Percentiles rank a stretch among this genome's conserved stretches.
Conservation (phyloP, 2,113 vertebrate species). For the Corythoichthys intestinalis region DNA sequence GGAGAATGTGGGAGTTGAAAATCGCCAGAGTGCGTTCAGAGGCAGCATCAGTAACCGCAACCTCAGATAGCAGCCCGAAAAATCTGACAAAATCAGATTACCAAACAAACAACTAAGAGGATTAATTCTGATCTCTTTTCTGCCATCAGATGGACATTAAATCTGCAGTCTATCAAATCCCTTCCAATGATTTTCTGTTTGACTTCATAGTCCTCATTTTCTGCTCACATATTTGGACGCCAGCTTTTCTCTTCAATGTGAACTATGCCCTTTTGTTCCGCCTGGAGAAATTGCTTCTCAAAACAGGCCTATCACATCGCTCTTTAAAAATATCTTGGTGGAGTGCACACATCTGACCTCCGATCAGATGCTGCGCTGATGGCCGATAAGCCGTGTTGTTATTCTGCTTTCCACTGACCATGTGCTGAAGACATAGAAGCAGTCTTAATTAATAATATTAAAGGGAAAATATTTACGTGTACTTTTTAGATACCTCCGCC, state of each 20-base stretch:
- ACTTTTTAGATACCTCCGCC: no score
- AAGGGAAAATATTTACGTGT: not conserved
- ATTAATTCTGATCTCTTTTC: conserved; percentile 62
- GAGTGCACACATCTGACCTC: conserved; percentile 32
- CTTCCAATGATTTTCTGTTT: conserved; percentile 60
- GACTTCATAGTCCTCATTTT: conserved; percentile 38
- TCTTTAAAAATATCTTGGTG: conserved; percentile 49
- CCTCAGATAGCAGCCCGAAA: conserved; percentile 58
- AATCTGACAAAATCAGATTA: conserved; percentile 72
- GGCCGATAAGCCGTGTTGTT: conserved; percentile 38
- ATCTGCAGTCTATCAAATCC: conserved; percentile 69
- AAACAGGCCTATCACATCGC: conserved; percentile 43
- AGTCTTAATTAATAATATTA: conserved; percentile 43
- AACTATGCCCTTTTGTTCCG: conserved; percentile 57
- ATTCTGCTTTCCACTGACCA: conserved; percentile 2
- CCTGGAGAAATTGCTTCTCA: conserved; percentile 49
- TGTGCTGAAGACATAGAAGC: not conserved
- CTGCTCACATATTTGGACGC: conserved; percentile 33
- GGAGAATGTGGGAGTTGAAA: conserved; percentile 44
- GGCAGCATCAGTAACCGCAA: conserved; percentile 63
- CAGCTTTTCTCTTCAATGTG: conserved; percentile 36
- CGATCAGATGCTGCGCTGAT: conserved; percentile 29
- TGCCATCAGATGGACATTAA: conserved; percentile 60
- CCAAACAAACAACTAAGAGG: conserved; percentile 68
- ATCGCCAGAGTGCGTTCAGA: conserved; percentile 46